phyloP scores from a whole-genome alignment of 2,888 invertebrate species.

The Mythimna loreyi region DNA sequence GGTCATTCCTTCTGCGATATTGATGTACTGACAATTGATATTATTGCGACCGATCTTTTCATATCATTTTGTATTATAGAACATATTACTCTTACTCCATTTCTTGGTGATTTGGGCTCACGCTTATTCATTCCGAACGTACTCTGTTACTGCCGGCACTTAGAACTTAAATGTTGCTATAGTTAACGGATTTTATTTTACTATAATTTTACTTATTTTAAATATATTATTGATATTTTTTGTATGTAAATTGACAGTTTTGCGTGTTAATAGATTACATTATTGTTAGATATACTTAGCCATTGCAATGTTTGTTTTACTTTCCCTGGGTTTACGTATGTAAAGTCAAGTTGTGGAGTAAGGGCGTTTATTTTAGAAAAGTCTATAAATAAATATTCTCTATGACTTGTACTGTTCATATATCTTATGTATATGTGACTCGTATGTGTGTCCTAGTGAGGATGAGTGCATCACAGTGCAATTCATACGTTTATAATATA shows the following conservation, averaged over 20 bases:
- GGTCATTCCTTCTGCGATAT: slow-evolving; percentile 57
- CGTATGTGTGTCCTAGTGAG: slow-evolving; percentile 38
- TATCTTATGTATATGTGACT: slow-evolving; percentile 43
- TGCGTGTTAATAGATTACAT: slow-evolving; percentile 68
- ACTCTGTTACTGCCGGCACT: slow-evolving; percentile 59
- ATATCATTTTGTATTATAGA: slow-evolving; percentile 74
- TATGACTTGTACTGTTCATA: slow-evolving; percentile 71
- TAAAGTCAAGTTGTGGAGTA: slow-evolving; percentile 77
- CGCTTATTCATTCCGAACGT: slow-evolving; percentile 59
- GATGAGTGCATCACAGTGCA: slow-evolving; percentile 64
- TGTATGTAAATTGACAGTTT: slow-evolving; percentile 75
- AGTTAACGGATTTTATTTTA: slow-evolving; percentile 76
- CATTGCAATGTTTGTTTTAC: slow-evolving; percentile 60
- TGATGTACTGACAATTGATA: slow-evolving; percentile 63
- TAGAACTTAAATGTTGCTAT: slow-evolving; percentile 65
- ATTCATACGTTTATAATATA: slow-evolving; percentile 72
- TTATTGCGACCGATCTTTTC: slow-evolving; percentile 67
- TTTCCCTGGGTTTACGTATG: slow-evolving; percentile 54
- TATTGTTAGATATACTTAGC: slow-evolving; percentile 64
- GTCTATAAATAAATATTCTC: slow-evolving; percentile 70
- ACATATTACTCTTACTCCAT: slow-evolving; percentile 72
- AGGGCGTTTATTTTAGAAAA: slow-evolving; percentile 72
- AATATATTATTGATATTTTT: slow-evolving; percentile 74
- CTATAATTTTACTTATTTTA: slow-evolving; percentile 71
- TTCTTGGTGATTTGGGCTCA: slow-evolving; percentile 71